phyloP scores from a whole-genome alignment of 2,888 invertebrate species.

The Epinotia bilunana region DNA sequence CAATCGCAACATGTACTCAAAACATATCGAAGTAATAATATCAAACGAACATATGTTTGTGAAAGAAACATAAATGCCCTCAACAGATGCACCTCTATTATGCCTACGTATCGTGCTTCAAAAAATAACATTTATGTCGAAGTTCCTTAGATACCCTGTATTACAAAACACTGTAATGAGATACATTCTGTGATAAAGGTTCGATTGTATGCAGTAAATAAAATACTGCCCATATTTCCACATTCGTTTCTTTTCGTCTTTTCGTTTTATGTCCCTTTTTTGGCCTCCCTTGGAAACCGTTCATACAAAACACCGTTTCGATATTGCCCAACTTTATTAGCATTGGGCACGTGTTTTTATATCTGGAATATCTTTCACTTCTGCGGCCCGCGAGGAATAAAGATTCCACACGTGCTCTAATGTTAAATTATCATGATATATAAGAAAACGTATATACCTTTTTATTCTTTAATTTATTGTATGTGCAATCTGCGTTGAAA shows the following conservation, averaged over 20 bases:
- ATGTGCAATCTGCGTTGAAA: constrained; percentile 58
- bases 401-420: constrained; percentile 71
- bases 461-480: constrained; percentile 67
- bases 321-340: constrained; percentile 83
- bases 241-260: constrained; percentile 80
- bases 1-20: background rate
- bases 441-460: constrained; percentile 67
- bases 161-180: constrained; percentile 74
- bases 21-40: background rate
- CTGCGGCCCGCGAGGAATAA: constrained; percentile 71
- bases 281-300: constrained; percentile 77
- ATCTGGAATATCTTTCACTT: constrained; percentile 78
- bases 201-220: constrained; percentile 84
- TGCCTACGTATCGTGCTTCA: constrained; percentile 6
- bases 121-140: constrained; percentile 39
- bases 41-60: background rate
- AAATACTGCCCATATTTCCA: constrained; percentile 83
- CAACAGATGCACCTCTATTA: constrained; percentile 14
- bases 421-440: constrained; percentile 68
- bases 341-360: constrained; percentile 81
- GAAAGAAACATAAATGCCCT: background rate
- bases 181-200: constrained; percentile 82
- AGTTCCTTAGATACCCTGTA: constrained; percentile 64
- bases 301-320: constrained; percentile 82
- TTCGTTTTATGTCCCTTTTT: constrained; percentile 79